Base-by-base conservation (phyloP, 37 sponge, comb jelly and placozoan species). In the Agelas oroides region DNA sequence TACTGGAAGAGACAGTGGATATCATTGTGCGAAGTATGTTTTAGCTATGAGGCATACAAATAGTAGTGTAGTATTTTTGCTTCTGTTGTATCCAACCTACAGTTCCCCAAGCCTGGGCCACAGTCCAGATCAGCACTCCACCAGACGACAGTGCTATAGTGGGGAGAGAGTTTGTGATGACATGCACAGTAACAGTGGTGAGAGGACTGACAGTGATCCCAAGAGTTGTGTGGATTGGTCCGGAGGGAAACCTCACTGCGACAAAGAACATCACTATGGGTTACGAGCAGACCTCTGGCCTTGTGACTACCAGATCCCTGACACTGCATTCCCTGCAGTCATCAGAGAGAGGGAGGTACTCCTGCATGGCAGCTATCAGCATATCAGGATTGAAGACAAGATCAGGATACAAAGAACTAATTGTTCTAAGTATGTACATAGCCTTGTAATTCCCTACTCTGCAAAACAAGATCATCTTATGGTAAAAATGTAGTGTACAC, bases 51-150 rank as follows among this genome's bases (percentile, higher is more conserved):
- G 46, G n/a, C n/a, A n/a, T n/a, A n/a, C 46, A 46, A 46, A 46
- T 8, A 46, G 46, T 12, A 46, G 8, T 46, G 46, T 8, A 46
- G 46, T 8, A 46, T 46, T 46, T 8, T 3, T 46, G n/a, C 46
- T 46, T 3, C 8, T 46, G 46, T 46, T 46, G 46, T 46, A 8
- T 46, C 8, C 46, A 3, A 46, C 8, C 3, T 38, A 40, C 27
- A 71, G 73, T 71, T 2, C 73, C 73, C 18, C 41, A 38, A 3
- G 1, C 19, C 24, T 71, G 73, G 73, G 73, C 53, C 20, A 71
- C 73, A 38, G 73, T 71, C 37, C 23, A 38, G 24, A 46, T 71
- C 46, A 25, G 28, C 53, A 46, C 18, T 41, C 27, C 23, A 18
- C n/a, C 35, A 39, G 53, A 71, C 2, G 53, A 41, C 23, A 2